A percentile compares a stretch with the other conserved stretches of the same genome.
These are phyloP conservation scores for Phaetusa simplex DNA, from an alignment of 2,113 vertebrate species.

Conservation along the genomic window DNA sequence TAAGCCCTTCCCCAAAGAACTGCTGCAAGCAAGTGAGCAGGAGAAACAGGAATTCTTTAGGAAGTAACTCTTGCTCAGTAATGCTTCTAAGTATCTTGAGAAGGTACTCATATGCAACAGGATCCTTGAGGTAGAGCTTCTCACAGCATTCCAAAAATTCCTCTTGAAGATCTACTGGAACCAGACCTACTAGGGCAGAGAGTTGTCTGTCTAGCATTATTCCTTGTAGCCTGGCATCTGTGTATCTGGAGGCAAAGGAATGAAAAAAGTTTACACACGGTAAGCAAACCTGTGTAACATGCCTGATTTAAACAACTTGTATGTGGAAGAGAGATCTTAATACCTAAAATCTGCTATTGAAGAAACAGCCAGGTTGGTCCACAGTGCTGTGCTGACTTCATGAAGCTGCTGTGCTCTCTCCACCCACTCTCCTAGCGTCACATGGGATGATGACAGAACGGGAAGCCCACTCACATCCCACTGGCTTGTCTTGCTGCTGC, in stretches of 20 bases:
- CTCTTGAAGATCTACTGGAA: conserved; percentile 80
- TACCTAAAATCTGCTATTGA: conserved; percentile 88
- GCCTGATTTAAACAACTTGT: neutral
- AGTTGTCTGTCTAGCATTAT: conserved; percentile 83
- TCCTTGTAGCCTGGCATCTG: conserved; percentile 85
- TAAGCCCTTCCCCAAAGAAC: conserved; percentile 77
- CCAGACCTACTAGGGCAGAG: conserved; percentile 80
- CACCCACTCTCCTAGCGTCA: conserved; percentile 88
- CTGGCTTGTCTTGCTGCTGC: conserved; percentile 64
- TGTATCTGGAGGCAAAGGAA: conserved; percentile 71
- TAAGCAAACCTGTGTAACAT: neutral
- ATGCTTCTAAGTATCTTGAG: conserved; percentile 80
- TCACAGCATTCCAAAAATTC: conserved; percentile 84
- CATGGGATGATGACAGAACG: conserved; percentile 82
- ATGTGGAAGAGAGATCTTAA: neutral
- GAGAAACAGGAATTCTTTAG: conserved; percentile 82
- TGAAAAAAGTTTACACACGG: neutral
- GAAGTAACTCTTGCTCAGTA: conserved; percentile 76
- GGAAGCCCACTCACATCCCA: conserved; percentile 82
- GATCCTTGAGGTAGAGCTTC: conserved; percentile 76
- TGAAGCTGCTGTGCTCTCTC: conserved; percentile 88
- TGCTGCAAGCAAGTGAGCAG: conserved; percentile 85
- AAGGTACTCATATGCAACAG: conserved; percentile 79
- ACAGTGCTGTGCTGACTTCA: conserved; percentile 82
- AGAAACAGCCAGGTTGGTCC: conserved; percentile 87